Percentiles rank a stretch among this genome's conserved stretches.
phyloP scores from a whole-genome alignment of 2,888 invertebrate species.

The Troides aeacus region DNA sequence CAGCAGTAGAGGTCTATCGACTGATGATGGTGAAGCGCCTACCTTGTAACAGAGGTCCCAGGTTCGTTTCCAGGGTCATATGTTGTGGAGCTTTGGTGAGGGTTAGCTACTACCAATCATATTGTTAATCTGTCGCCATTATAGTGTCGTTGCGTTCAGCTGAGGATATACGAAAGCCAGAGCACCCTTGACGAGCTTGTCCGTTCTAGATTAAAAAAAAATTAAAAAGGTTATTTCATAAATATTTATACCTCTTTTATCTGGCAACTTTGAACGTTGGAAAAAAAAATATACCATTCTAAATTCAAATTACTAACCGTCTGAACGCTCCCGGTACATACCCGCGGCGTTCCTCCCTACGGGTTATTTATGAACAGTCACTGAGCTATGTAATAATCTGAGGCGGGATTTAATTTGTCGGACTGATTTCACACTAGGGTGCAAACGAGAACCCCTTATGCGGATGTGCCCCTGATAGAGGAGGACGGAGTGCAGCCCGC shows the following conservation, averaged over 20 bases:
- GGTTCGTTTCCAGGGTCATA: too few relatives aligned
- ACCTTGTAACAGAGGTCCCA: too few relatives aligned
- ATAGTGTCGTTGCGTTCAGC: too few relatives aligned
- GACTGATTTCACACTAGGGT: conserved; percentile 84
- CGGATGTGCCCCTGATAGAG: conserved; percentile 35
- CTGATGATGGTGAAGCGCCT: too few relatives aligned
- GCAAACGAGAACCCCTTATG: conserved; percentile 44
- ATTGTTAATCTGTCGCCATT: too few relatives aligned
- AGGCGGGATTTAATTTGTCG: conserved; percentile 86
- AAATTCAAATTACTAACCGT: conserved; percentile 43
- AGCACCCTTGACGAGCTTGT: too few relatives aligned
- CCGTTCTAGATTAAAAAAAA: too few relatives aligned
- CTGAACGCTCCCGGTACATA: conserved; percentile 46
- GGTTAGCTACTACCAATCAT: too few relatives aligned
- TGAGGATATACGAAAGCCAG: too few relatives aligned
- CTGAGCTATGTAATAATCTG: conserved; percentile 87
- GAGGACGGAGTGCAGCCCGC: conserved; percentile 38
- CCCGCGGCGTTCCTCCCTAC: conserved; percentile 50
- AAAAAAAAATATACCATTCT: conserved; percentile 35
- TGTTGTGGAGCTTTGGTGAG: too few relatives aligned
- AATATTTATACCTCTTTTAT: neutral
- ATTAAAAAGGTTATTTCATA: too few relatives aligned
- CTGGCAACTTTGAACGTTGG: neutral
- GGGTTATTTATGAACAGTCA: conserved; percentile 85
- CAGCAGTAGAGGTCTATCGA: too few relatives aligned